Evolutionary conservation across 1,140 invertebrate species (phyloP), one percentile per base, ranked within the genome.

Genomic region (Drosophila tsacasi): DNA sequence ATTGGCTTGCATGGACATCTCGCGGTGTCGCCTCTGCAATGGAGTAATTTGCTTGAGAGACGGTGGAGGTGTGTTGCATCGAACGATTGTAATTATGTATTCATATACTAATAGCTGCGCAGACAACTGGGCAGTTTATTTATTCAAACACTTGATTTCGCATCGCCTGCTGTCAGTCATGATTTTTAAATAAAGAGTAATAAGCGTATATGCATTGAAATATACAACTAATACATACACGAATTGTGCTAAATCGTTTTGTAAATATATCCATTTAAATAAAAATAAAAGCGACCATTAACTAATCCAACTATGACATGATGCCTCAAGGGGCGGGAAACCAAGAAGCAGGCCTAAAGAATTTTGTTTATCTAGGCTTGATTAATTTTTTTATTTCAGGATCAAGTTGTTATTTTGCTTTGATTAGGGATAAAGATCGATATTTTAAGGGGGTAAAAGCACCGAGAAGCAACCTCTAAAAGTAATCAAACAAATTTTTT

Each of bases 41-140:
- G 52, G n/a, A 72, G 55, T 72, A 77, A 61, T 83, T 72, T 67
- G 73, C 69, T 76, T 71, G 75, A 79, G 75, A 79, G 63, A 69
- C 39, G 59, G 52, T 35, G 46, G 71, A 61, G 44, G 44, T 52
- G 67, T 81, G 84, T 84, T 42, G 50, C 35, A 52, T 42, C 21
- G 44, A 84, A 66, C 57, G 64, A 81, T 65, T 87, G 84, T 89
- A 87, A 87, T 90, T 87, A 81, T 86, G 63, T 89, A 89, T 89
- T 73, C 84, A 89, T 87, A 75, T 61, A 66, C 61, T 52, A 89
- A 75, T 68, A 72, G 49, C 37, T 84, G 72, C 71, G 50, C 65
- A 60, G 73, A 54, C 60, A 68, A 59, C 71, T 85, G 58, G 30
- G 39, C 52, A 39, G 42, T 60, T 46, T 58, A 68, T 68, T 59